These are phyloP conservation scores for Epinephelus awoara DNA, from an alignment of 2,797 vertebrate species.

Conservation along the genomic window DNA sequence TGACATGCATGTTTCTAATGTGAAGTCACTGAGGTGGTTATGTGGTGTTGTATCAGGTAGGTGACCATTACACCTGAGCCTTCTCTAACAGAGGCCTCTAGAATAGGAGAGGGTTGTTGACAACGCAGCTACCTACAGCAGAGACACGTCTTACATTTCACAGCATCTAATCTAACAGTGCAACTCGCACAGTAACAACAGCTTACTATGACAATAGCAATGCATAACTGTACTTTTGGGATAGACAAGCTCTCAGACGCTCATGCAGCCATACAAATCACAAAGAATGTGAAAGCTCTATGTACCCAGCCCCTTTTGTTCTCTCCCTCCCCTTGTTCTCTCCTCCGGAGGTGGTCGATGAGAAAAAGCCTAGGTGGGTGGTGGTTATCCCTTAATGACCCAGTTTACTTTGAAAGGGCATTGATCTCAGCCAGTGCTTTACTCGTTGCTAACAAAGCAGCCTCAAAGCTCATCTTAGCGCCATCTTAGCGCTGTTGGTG, in stretches of 20 bases:
- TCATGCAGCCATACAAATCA: conserved; percentile 36
- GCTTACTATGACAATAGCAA: conserved; percentile 15
- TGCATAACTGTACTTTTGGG: conserved; percentile 16
- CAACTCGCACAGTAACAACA: conserved; percentile 13
- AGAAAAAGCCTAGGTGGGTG: conserved; percentile 78
- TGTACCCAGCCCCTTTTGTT: conserved; percentile 52
- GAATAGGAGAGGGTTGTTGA: not conserved
- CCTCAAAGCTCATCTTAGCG: conserved; percentile 65
- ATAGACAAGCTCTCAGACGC: conserved; percentile 26
- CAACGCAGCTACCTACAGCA: conserved; percentile 6
- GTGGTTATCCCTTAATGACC: conserved; percentile 83
- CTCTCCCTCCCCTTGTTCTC: conserved; percentile 48
- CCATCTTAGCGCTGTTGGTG: conserved; percentile 40
- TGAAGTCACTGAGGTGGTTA: not conserved
- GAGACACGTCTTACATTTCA: not conserved
- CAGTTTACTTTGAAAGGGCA: conserved; percentile 82
- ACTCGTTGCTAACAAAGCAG: conserved; percentile 70
- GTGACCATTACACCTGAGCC: not conserved
- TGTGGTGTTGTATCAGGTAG: conserved; percentile 1
- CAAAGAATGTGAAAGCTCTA: conserved; percentile 49
- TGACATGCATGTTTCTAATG: not conserved
- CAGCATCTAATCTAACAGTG: conserved; percentile 6
- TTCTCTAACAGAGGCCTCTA: not conserved
- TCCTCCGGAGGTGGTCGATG: conserved; percentile 77
- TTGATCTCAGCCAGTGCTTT: conserved; percentile 75